phyloP scores from a whole-genome alignment of 2,888 invertebrate genomes.

The Oscheius sp. region DNA sequence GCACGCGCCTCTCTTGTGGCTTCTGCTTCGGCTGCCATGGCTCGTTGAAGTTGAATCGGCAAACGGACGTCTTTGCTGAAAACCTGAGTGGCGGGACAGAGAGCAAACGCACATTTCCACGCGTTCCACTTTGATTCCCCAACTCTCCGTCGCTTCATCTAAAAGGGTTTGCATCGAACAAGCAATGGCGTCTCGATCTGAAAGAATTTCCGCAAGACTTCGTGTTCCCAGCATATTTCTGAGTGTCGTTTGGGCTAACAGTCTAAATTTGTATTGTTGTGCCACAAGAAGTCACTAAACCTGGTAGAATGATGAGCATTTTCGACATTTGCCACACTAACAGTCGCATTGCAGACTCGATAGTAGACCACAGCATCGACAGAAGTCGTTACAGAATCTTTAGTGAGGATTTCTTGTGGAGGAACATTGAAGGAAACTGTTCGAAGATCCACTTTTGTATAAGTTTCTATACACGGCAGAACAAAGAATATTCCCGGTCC shows the following conservation, averaged over 20 bases:
- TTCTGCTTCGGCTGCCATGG: conserved; percentile 59
- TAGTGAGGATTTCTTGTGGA: conserved; percentile 96
- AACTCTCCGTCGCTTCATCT: conserved; percentile 72
- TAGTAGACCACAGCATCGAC: conserved; percentile 82
- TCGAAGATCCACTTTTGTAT: conserved; percentile 89
- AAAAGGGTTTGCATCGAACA: conserved; percentile 81
- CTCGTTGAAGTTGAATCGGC: conserved; percentile 47
- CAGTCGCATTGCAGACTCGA: conserved; percentile 89
- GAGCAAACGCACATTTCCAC: conserved; percentile 88
- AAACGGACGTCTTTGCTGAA: conserved; percentile 42
- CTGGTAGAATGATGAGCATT: conserved; percentile 76
- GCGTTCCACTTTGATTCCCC: conserved; percentile 78
- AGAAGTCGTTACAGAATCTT: conserved; percentile 94
- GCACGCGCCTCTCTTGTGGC: conserved; percentile 54
- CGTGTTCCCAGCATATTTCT: conserved; percentile 92
- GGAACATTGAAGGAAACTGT: conserved; percentile 95
- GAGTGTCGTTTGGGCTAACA: conserved; percentile 72
- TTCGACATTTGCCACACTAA: conserved; percentile 95
- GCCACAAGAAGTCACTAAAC: background rate
- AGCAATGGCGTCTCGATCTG: conserved; percentile 92
- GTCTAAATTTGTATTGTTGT: conserved; percentile 26
- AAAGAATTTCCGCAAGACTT: conserved; percentile 92
- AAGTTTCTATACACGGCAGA: conserved; percentile 86
- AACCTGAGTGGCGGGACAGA: conserved; percentile 1
- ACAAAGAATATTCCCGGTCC: conserved; percentile 74